phyloP scores from a whole-genome alignment of 2,888 invertebrate species.

The Agonopterix heracliana region DNA sequence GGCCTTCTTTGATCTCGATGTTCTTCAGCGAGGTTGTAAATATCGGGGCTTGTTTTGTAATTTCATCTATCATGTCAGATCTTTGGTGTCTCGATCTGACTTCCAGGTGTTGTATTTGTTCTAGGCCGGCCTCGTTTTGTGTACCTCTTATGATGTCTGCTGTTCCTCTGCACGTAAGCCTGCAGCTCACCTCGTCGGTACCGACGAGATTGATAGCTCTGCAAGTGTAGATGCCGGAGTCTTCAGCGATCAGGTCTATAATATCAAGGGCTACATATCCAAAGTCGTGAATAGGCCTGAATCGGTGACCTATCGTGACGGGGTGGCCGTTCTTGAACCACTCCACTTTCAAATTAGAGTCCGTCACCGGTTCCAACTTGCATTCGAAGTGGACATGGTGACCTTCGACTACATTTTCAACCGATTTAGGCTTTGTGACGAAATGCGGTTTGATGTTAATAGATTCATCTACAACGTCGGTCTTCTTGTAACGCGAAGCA shows the following conservation, averaged over 20 bases:
- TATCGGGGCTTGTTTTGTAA: conserved; percentile 92
- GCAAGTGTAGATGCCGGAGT: conserved; percentile 95
- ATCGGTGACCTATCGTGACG: conserved; percentile 94
- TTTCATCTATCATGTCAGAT: conserved; percentile 85
- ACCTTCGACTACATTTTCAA: conserved; percentile 90
- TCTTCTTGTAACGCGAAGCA: conserved; percentile 87
- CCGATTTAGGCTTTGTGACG: conserved; percentile 90
- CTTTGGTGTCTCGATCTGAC: conserved; percentile 87
- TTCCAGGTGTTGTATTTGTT: conserved; percentile 93
- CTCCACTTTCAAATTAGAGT: conserved; percentile 96
- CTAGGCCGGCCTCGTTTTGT: conserved; percentile 91
- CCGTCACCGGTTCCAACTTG: conserved; percentile 97
- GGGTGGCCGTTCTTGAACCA: conserved; percentile 98
- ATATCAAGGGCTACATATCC: conserved; percentile 99
- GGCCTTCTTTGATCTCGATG: conserved; percentile 94
- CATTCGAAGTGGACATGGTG: conserved; percentile 98
- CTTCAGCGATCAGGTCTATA: conserved; percentile 96
- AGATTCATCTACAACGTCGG: conserved; percentile 87
- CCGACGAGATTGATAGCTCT: conserved; percentile 94
- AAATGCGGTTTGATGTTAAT: conserved; percentile 90
- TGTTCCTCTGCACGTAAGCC: conserved; percentile 82
- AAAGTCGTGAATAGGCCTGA: conserved; percentile 98
- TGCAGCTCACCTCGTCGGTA: conserved; percentile 88
- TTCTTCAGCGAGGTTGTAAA: conserved; percentile 95
- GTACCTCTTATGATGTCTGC: conserved; percentile 89